Evolutionary conservation across 2,113 vertebrate genomes (phyloP), one percentile per base, ranked within the genome.

Genomic region (Myxocyprinus asiaticus): DNA sequence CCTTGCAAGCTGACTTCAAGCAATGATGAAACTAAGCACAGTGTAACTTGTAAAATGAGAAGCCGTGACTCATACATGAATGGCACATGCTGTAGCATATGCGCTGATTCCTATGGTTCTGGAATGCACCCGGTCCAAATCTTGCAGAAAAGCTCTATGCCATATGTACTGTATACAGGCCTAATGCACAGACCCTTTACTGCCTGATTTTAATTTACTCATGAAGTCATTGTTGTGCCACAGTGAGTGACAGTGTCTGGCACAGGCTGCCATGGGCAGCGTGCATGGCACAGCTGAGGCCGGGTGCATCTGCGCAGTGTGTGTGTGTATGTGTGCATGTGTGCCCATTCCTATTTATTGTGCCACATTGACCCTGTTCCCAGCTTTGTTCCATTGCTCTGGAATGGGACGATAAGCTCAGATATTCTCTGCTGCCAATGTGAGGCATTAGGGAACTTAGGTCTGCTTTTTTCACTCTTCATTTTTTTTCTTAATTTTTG

Each of bases 331-430:
- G 22, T 33, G 22, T 33, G 22, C 22, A 33, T 33, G 22, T 33
- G 59, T 48, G 65, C 33, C 71, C 48, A 47, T 58, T 71, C 12
- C 17, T 71, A 42, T 82, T 78, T 59, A 73, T 67, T 61, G 74
- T 76, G 68, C 51, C 67, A 73, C 67, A 15, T 76, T 76, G 82
- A 83, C 82, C 77, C 75, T 70, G 70, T 76, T 81, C 76, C 71
- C 53, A 67, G 80, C 72, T 67, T 65, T 42, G 56, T 79, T 62
- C 80, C 72, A 72, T 51, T 77, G 78, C 72, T 77, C 83, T 84
- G 83, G 51, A 71, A 69, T 50, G 12, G 68, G 47, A 53, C 4
- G 83, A 84, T 84, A 84, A 84, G 76, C 80, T 76, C 67, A 84
- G 79, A 76, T 14, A 12, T 33, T 68, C 48, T n/a, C 4, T 51